These are phyloP conservation scores for Cynocephalus volans DNA, from an alignment of 2,113 vertebrate genomes.

Conservation along the genomic window DNA sequence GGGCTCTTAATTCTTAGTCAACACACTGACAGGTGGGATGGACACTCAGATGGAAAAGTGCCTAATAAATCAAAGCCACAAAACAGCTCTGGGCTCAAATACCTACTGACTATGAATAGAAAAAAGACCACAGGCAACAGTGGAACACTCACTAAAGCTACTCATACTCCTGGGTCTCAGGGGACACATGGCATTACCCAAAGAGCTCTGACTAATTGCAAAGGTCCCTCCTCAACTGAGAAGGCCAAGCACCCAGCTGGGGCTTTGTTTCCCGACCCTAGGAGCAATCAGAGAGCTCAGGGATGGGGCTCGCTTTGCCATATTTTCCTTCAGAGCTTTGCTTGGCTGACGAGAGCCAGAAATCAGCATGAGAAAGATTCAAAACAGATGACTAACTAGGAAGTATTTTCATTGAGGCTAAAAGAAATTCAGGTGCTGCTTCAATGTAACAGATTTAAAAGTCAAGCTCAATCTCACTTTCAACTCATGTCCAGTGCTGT, in stretches of 20 bases:
- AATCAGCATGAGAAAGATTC: not conserved
- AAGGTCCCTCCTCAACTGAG: not conserved
- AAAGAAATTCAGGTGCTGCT: not conserved
- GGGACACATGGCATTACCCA: not conserved
- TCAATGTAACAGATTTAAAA: not conserved
- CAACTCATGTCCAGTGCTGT: not conserved
- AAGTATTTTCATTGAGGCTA: not conserved
- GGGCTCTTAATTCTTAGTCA: accelerated
- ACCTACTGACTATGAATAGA: not conserved
- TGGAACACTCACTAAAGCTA: not conserved
- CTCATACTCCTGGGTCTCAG: not conserved
- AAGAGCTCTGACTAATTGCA: not conserved
- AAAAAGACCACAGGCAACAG: no score
- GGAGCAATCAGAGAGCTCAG: not conserved
- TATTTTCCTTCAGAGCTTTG: not conserved
- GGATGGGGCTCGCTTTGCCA: not conserved
- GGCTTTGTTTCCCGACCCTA: not conserved
- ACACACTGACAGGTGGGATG: no score
- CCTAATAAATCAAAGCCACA: no score
- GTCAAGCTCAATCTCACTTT: not conserved
- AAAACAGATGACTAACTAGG: not conserved
- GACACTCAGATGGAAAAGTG: accelerated
- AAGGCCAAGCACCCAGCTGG: not conserved
- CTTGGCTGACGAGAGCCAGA: not conserved
- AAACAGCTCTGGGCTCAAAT: not conserved